Evolutionary conservation across 2,888 invertebrate species (phyloP).

Genomic region (Steinernema scapterisci): DNA sequence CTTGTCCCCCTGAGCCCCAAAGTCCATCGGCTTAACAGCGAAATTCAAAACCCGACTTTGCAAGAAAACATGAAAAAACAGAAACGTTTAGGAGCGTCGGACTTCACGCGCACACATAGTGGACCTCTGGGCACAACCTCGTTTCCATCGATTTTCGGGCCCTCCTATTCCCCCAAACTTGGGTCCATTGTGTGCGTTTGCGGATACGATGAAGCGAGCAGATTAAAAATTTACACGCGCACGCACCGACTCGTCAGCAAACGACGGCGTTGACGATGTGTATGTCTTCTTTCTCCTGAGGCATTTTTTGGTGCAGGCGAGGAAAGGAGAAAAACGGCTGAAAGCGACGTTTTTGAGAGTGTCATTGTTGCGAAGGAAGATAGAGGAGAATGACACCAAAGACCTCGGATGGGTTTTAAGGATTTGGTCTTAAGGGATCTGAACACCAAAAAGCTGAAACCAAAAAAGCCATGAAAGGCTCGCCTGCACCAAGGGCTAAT

Average conservation of each 20-base stretch:
- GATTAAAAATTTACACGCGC: conserved; percentile 19
- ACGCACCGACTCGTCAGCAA: conserved; percentile 1
- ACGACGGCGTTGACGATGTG: not conserved
- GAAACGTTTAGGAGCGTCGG: not conserved
- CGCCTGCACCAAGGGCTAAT: too few relatives aligned
- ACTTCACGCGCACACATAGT: not conserved
- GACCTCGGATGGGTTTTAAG: too few relatives aligned
- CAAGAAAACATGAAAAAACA: not conserved
- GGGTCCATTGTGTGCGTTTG: conserved; percentile 19
- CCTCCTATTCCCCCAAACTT: not conserved
- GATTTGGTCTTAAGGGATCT: too few relatives aligned
- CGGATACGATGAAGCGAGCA: not conserved
- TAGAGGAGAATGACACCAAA: not conserved
- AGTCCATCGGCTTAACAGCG: too few relatives aligned
- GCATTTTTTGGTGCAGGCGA: not conserved
- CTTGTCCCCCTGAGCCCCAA: too few relatives aligned
- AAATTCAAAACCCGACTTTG: too few relatives aligned
- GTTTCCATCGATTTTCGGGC: conserved; percentile 27
- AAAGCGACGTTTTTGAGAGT: not conserved
- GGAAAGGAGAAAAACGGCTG: not conserved
- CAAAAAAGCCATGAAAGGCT: too few relatives aligned
- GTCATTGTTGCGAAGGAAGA: not conserved
- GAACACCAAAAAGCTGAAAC: too few relatives aligned
- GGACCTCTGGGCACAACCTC: not conserved
- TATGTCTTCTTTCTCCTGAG: not conserved